Percentiles rank a stretch among this genome's conserved stretches.
These are phyloP conservation scores for Elymnias hypermnestra DNA, from an alignment of 1,140 invertebrate genomes.

Conservation along the genomic window DNA sequence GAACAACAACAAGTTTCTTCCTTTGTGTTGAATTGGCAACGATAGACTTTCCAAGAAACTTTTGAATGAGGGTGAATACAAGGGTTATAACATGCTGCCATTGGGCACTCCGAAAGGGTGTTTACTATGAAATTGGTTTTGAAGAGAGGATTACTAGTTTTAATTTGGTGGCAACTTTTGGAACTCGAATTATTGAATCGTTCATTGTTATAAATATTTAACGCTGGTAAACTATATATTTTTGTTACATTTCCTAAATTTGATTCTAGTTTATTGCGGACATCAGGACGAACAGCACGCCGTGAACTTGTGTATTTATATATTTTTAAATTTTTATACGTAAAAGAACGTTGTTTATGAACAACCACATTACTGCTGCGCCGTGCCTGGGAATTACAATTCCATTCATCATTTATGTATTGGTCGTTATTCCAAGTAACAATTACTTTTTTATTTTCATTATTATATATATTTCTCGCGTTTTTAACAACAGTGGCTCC, in stretches of 20 bases:
- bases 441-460: neutral
- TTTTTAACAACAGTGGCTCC: neutral
- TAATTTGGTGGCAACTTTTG: neutral
- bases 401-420: neutral
- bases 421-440: neutral
- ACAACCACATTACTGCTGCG: neutral
- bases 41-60: constrained; percentile 32
- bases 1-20: constrained; percentile 48
- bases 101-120: neutral
- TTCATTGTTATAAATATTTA: neutral
- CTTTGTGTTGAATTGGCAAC: constrained; percentile 40
- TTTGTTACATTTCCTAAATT: neutral
- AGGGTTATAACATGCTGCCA: neutral
- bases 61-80: neutral
- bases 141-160: neutral
- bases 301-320: neutral
- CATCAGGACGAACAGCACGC: neutral
- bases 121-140: constrained; percentile 1
- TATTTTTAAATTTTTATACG: constrained; percentile 1
- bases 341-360: constrained; percentile 1
- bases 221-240: neutral
- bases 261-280: neutral
- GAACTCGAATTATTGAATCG: neutral
- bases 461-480: neutral
- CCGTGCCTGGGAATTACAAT: too few relatives aligned